These are phyloP conservation scores for Monomorium pharaonis DNA, from an alignment of 1,140 invertebrate species.

Conservation along the genomic window DNA sequence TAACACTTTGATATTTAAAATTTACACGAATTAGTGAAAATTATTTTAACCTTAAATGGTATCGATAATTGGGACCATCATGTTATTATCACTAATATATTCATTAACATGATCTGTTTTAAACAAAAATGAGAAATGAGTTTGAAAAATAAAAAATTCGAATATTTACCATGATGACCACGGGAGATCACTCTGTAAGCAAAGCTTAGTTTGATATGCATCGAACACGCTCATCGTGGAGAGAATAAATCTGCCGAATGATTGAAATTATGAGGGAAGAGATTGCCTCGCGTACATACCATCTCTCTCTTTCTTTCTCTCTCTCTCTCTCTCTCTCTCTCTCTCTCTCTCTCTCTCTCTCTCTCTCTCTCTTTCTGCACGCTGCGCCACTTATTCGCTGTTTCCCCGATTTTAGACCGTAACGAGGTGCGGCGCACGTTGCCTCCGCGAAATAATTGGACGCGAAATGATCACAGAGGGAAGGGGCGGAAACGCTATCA, in stretches of 20 bases:
- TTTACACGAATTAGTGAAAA: no score
- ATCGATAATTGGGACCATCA: no score
- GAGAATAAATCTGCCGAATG: slow-evolving; percentile 51
- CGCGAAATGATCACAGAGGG: slow-evolving; percentile 45
- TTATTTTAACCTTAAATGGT: no score
- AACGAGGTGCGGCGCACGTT: slow-evolving; percentile 36
- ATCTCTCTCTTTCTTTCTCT: not conserved
- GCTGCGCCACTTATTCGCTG: slow-evolving; percentile 20
- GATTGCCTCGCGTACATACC: not conserved
- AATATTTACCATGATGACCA: not conserved
- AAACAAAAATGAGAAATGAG: not conserved
- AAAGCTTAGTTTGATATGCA: not conserved
- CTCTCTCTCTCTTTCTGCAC: not conserved
- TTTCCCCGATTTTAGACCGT: slow-evolving; percentile 45
- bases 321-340: not conserved
- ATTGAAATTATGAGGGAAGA: slow-evolving; percentile 41
- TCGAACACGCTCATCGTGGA: slow-evolving; percentile 17
- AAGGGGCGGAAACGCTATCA: not conserved
- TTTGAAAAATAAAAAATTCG: not conserved
- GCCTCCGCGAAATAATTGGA: slow-evolving; percentile 48
- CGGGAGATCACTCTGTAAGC: slow-evolving; percentile 5
- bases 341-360: not conserved
- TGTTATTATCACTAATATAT: no score
- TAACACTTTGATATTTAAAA: no score
- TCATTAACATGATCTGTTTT: no score